These are phyloP conservation scores for Lethrus apterus DNA, from an alignment of 1,140 invertebrate species.

Conservation along the genomic window DNA sequence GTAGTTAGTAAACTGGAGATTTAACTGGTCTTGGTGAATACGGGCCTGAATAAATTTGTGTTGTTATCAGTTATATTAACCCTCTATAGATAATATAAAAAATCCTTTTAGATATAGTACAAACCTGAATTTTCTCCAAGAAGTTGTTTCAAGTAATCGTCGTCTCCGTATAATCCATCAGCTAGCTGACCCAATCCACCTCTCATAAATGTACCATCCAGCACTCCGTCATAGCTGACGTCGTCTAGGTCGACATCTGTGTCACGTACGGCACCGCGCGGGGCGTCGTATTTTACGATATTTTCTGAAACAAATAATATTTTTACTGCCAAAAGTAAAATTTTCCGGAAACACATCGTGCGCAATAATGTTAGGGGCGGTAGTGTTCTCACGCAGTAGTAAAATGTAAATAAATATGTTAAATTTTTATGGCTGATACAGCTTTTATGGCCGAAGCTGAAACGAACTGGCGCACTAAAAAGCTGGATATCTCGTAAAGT, in stretches of 20 bases:
- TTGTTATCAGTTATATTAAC: neutral
- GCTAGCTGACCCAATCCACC: constrained; percentile 85
- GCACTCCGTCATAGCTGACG: constrained; percentile 84
- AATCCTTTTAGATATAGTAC: neutral
- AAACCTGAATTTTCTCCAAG: constrained; percentile 47
- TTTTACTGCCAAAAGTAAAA: neutral
- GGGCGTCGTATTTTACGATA: constrained; percentile 74
- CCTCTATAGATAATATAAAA: neutral
- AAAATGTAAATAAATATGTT: too few species aligned
- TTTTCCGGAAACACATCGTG: neutral
- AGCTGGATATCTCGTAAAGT: too few species aligned
- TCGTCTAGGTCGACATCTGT: constrained; percentile 81
- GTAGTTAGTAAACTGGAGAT: too few species aligned
- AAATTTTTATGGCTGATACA: too few species aligned
- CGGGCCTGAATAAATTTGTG: too few species aligned
- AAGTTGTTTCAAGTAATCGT: constrained; percentile 51
- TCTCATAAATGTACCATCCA: constrained; percentile 58
- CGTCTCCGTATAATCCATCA: constrained; percentile 74
- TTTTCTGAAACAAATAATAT: constrained; percentile 54
- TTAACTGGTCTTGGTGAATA: too few species aligned
- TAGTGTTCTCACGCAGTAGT: too few species aligned
- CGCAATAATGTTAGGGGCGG: too few species aligned
- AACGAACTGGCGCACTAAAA: too few species aligned
- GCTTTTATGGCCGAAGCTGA: too few species aligned
- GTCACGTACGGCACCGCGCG: constrained; percentile 74